Base-by-base conservation (phyloP, 2,888 invertebrate genomes). In the Suillia variegata region DNA sequence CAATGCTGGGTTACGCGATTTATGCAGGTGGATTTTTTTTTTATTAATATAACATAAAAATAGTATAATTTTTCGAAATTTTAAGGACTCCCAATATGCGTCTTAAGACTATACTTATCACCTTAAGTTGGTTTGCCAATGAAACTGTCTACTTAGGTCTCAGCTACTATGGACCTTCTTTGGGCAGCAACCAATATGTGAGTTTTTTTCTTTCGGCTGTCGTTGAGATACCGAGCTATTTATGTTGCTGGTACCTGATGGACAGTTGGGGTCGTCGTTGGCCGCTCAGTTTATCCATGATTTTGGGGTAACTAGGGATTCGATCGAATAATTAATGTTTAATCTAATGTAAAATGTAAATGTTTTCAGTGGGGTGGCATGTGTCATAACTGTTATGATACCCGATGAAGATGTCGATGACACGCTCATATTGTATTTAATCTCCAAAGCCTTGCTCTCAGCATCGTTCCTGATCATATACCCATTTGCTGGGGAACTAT, bases 131-230 rank as follows among this genome's bases (percentile, higher is more conserved):
- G 94, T 94, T 96, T 78, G 94, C 94, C 52, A 95, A 93, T 70
- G 93, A 94, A 75, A 94, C 92, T 80, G 95, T 95, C 2, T 96
- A 96, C 76, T 91, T 96, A 17, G 96, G 96, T 0, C 84, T 96
- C 38, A 94, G 94, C 68, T 94, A 95, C 76, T 96, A 96, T 72
- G 94, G 94, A 0, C 94, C 95, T 10, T 90, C 93, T 1, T 85
- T 96, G 55, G 95, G 95, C 10, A 91, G 86, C 72, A 92, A 94
- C 79, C 91, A 94, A 71, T 94, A 95, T 81, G 85, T 95, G 72
- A 94, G 94, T 74, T 96, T 96, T 79, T 88, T 94, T 63, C 84
- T 96, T 48, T 93, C 94, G 2, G 92, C 93, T 0, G 87, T 89
- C 0, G 94, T 94, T 3, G 96, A 96, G 82, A 88, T 96, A 69